A percentile compares a stretch with the other conserved stretches of the same genome.
Evolutionary conservation across 2,797 vertebrate species (phyloP).

Genomic region (Lacerta bilineata): DNA sequence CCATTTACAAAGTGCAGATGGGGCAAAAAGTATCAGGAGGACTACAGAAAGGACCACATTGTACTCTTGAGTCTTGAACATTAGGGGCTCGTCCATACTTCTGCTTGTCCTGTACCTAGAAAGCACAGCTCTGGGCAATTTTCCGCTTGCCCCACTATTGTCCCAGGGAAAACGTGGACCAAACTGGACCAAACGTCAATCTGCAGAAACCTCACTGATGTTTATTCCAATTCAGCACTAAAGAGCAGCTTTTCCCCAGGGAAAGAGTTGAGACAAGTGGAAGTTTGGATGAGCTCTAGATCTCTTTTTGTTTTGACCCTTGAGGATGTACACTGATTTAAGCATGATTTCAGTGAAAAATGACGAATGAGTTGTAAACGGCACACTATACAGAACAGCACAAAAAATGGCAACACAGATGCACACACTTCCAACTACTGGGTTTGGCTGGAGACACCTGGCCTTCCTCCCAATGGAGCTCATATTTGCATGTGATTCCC

Average conservation of each 20-base stretch:
- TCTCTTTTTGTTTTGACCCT: constrained; percentile 20
- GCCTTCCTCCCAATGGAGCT: background rate
- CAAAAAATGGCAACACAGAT: constrained; percentile 15
- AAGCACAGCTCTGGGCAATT: too few relatives aligned
- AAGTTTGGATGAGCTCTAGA: too few relatives aligned
- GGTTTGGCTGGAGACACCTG: background rate
- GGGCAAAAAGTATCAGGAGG: constrained; percentile 51
- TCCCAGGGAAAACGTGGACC: too few relatives aligned
- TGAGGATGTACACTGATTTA: background rate
- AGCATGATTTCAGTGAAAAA: constrained; percentile 35
- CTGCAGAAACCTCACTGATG: too few relatives aligned
- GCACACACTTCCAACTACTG: background rate
- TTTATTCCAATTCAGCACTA: too few relatives aligned
- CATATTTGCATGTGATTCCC: background rate
- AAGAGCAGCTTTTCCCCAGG: too few relatives aligned
- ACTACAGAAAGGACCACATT: constrained; percentile 17
- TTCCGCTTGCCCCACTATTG: too few relatives aligned
- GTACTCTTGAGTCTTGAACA: constrained; percentile 43
- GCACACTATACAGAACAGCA: background rate
- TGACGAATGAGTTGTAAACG: constrained; percentile 33
- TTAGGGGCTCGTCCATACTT: background rate
- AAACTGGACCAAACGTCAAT: too few relatives aligned
- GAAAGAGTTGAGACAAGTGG: too few relatives aligned
- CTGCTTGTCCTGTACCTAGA: too few relatives aligned
- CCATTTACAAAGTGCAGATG: constrained; percentile 43